Evolutionary conservation across 2,888 invertebrate genomes (phyloP).

Genomic region (Scrobipalpa atriplicella): DNA sequence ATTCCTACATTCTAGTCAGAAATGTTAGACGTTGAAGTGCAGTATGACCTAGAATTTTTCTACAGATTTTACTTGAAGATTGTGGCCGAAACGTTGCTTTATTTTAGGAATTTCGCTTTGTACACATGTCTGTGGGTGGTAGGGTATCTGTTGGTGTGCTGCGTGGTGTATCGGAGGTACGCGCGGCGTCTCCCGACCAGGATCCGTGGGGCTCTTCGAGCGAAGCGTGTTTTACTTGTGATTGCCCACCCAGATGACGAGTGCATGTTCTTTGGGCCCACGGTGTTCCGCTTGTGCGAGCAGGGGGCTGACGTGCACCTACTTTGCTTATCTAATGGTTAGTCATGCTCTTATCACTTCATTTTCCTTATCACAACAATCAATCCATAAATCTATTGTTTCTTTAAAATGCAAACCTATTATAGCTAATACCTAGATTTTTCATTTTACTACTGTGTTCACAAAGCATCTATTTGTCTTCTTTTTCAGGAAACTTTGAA

Average conservation of each 20-base stretch:
- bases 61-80: conserved; percentile 67
- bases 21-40: conserved; percentile 63
- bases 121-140: conserved; percentile 81
- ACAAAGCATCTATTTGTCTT: background rate
- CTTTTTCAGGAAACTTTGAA: conserved; percentile 85
- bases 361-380: background rate
- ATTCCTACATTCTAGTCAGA: conserved; percentile 58
- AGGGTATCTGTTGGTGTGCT: conserved; percentile 74
- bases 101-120: conserved; percentile 68
- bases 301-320: conserved; percentile 88
- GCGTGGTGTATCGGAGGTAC: conserved; percentile 78
- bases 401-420: too few species aligned
- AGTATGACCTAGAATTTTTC: conserved; percentile 57
- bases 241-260: conserved; percentile 99
- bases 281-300: conserved; percentile 87
- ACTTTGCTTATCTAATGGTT: conserved; percentile 93
- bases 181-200: conserved; percentile 76
- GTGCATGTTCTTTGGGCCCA: conserved; percentile 99
- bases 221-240: conserved; percentile 88
- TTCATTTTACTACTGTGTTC: background rate
- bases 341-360: conserved; percentile 32
- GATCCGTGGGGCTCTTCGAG: conserved; percentile 74
- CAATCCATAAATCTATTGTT: background rate
- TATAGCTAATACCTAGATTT: too few species aligned
- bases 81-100: conserved; percentile 63